Percentiles rank a stretch among this genome's conserved stretches.
These are phyloP conservation scores for Anolis sagrei DNA, from an alignment of 2,113 vertebrate genomes.

Conservation along the genomic window DNA sequence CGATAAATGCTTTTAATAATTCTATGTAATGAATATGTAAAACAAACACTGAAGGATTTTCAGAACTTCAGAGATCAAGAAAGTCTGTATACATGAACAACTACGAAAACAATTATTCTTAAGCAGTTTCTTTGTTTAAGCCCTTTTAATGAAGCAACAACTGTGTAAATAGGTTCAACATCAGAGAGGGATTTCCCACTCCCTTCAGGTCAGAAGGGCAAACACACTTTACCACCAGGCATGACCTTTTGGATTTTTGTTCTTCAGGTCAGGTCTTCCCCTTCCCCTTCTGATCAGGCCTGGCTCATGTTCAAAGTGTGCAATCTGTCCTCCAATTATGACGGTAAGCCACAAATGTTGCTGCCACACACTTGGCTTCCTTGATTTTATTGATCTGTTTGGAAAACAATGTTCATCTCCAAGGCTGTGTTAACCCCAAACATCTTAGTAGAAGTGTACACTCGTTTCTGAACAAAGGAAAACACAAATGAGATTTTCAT, in stretches of 20 bases:
- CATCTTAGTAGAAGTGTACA: not conserved
- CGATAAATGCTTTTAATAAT: no score
- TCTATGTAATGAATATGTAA: no score
- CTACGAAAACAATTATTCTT: constrained; percentile 44
- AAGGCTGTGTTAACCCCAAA: not conserved
- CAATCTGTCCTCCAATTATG: not conserved
- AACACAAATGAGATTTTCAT: not conserved
- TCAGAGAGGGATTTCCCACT: not conserved
- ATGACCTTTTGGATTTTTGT: constrained; percentile 60
- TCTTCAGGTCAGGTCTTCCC: constrained; percentile 59
- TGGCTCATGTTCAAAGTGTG: constrained; percentile 30
- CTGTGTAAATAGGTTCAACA: constrained; percentile 51
- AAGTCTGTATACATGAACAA: not conserved
- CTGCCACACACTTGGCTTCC: not conserved
- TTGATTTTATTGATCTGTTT: not conserved
- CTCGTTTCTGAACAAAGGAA: not conserved
- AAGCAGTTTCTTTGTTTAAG: constrained; percentile 47
- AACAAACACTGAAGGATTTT: no score
- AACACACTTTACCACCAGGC: not conserved
- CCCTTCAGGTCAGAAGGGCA: not conserved
- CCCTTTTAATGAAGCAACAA: constrained; percentile 64
- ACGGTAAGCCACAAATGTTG: not conserved
- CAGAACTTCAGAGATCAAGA: no score
- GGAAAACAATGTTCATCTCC: not conserved
- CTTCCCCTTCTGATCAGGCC: constrained; percentile 47